phyloP scores from a whole-genome alignment of 2,797 vertebrate species.

The Meda fulgida region DNA sequence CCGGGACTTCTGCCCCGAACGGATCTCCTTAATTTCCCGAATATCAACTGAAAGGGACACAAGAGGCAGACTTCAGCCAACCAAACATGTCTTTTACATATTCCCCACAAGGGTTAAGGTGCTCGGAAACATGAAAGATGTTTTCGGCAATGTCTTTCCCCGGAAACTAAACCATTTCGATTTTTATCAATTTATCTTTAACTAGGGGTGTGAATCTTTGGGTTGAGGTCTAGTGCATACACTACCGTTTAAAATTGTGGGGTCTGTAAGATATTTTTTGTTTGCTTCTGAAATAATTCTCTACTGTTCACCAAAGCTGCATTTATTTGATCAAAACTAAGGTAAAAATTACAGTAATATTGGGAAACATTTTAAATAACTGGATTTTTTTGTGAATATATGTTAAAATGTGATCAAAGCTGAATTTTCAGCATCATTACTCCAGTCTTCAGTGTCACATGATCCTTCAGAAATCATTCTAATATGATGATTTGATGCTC shows the following conservation, averaged over 20 bases:
- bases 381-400: not conserved
- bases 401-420: not conserved
- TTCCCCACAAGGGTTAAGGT: not conserved
- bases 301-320: not conserved
- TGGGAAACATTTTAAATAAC: not conserved
- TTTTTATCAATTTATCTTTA: not conserved
- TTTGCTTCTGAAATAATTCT: not conserved
- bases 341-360: not conserved
- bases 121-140: not conserved
- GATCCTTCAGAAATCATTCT: no score
- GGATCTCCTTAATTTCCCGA: constrained; percentile 97
- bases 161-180: not conserved
- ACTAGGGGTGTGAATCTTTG: not conserved
- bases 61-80: not conserved
- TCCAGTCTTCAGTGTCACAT: no score
- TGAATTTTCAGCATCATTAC: not conserved
- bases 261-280: not conserved
- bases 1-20: constrained; percentile 89
- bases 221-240: not conserved
- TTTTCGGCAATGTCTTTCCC: not conserved
- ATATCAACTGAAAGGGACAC: constrained; percentile 86
- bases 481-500: no score
- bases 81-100: not conserved
- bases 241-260: not conserved
- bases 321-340: not conserved